phyloP scores from a whole-genome alignment of 2,797 vertebrate genomes.

The Dermochelys coriacea region DNA sequence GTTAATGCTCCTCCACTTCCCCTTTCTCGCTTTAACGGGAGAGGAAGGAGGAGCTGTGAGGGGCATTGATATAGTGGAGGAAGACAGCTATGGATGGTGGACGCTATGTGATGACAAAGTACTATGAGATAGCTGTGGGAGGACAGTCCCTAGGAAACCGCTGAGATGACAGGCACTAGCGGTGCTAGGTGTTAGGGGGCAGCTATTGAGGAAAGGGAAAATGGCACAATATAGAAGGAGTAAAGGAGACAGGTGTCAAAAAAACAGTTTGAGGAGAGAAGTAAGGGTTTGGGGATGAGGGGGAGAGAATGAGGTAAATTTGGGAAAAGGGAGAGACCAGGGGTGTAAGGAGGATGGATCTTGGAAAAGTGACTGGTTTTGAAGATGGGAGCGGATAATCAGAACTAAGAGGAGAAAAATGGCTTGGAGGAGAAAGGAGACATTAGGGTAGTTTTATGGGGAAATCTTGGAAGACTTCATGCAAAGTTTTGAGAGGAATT shows the following conservation, averaged over 20 bases:
- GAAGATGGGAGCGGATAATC: no score
- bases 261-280: background rate
- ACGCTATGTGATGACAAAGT: no score
- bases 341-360: no score
- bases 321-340: no score
- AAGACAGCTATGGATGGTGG: no score
- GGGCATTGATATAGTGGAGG: background rate
- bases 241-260: background rate
- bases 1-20: background rate
- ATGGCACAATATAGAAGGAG: background rate
- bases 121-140: no score
- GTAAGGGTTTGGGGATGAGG: background rate
- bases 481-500: background rate
- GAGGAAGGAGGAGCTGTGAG: background rate
- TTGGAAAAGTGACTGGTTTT: no score
- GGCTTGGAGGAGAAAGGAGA: no score
- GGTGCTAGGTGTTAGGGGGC: background rate
- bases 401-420: no score
- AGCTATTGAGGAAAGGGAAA: background rate
- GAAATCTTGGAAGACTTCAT: rapidly evolving
- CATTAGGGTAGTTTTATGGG: background rate
- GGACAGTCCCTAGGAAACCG: background rate
- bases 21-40: background rate
- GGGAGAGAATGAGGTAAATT: background rate
- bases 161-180: background rate